phyloP scores from a whole-genome alignment of 2,888 invertebrate genomes.

The Caenorhabditis macrosperma region DNA sequence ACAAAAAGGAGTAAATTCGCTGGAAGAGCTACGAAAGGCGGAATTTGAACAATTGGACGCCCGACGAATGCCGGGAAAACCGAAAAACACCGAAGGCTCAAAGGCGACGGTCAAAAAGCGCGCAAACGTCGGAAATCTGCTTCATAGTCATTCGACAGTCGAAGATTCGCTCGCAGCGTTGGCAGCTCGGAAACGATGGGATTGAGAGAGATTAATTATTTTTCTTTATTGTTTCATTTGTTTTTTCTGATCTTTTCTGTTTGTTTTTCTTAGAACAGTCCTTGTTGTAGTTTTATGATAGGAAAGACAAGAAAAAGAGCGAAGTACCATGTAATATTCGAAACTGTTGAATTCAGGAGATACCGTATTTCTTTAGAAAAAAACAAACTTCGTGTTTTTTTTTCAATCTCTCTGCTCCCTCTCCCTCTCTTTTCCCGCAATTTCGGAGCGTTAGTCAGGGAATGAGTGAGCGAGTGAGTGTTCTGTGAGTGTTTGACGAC shows the following conservation, averaged over 20 bases:
- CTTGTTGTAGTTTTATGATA: too few relatives aligned
- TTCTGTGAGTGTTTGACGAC: constrained; percentile 48
- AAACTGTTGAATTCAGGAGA: too few relatives aligned
- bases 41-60: constrained; percentile 55
- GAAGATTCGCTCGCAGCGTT: constrained; percentile 74
- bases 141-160: constrained; percentile 76
- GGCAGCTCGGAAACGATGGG: constrained; percentile 78
- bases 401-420: not conserved
- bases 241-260: too few relatives aligned
- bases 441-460: not conserved
- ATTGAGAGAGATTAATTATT: constrained; percentile 59
- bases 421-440: not conserved
- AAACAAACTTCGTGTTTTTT: not conserved
- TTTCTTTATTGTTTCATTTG: too few relatives aligned
- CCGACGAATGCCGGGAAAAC: constrained; percentile 71
- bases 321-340: too few relatives aligned
- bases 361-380: too few relatives aligned
- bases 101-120: constrained; percentile 53
- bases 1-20: constrained; percentile 44
- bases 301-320: too few relatives aligned
- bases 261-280: constrained; percentile 4
- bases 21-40: constrained; percentile 56
- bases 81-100: constrained; percentile 61
- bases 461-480: constrained; percentile 22
- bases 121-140: constrained; percentile 78